Conservation (phyloP, 2,888 invertebrate species). For the Prosapia bicincta region DNA sequence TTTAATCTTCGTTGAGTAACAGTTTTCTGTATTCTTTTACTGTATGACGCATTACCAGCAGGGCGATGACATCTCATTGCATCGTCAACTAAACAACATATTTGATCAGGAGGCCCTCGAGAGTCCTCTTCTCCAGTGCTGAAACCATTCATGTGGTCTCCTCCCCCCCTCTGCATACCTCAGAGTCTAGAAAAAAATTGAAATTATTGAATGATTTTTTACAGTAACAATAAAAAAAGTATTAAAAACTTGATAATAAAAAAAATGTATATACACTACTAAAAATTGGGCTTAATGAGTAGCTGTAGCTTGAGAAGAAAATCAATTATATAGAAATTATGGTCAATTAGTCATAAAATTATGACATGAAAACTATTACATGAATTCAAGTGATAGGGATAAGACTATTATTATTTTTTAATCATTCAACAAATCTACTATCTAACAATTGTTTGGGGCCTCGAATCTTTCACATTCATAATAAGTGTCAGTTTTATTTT, state of each 20-base stretch:
- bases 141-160: conserved; percentile 72
- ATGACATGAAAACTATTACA: no score
- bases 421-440: no score
- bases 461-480: no score
- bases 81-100: conserved; percentile 90
- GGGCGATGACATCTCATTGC: conserved; percentile 80
- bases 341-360: no score
- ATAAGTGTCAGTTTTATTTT: no score
- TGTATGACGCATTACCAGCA: conserved; percentile 94
- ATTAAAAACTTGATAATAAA: neutral
- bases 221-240: neutral
- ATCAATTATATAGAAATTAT: no score
- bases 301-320: no score
- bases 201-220: neutral
- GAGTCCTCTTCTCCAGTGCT: conserved; percentile 91
- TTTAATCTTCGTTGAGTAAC: conserved; percentile 88
- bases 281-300: no score
- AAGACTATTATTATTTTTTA: no score
- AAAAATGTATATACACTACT: no score
- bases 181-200: neutral
- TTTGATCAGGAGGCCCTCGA: conserved; percentile 80
- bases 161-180: conserved; percentile 25
- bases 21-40: conserved; percentile 94
- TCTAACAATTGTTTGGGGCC: no score
- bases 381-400: no score